A percentile compares a stretch with the other conserved stretches of the same genome.
phyloP scores from a whole-genome alignment of 2,113 vertebrate species.

The Hiodon tergisus region DNA sequence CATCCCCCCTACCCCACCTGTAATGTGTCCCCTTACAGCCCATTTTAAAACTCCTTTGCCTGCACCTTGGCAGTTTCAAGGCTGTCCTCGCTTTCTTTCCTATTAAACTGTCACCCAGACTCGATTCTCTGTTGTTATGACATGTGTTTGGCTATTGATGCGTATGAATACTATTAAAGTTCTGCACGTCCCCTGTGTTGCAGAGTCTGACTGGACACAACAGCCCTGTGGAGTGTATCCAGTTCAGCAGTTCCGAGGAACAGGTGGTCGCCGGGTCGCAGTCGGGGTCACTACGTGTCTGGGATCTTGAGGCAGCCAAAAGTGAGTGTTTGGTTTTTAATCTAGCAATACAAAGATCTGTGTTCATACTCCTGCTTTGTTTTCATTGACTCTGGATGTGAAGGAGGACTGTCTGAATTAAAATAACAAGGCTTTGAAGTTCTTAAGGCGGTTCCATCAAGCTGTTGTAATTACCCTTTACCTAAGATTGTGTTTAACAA shows the following conservation, averaged over 20 bases:
- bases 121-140: no score
- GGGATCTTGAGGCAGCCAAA: constrained; percentile 97
- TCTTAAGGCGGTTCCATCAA: background rate
- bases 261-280: constrained; percentile 89
- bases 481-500: no score
- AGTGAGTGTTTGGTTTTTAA: constrained; percentile 60
- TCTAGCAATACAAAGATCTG: background rate
- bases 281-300: constrained; percentile 87
- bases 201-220: constrained; percentile 91
- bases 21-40: background rate
- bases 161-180: no score
- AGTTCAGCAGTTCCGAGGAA: constrained; percentile 81
- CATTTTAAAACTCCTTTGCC: no score
- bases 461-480: background rate
- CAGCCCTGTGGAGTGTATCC: constrained; percentile 81
- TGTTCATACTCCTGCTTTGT: background rate
- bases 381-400: background rate
- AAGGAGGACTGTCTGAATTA: no score
- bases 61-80: no score
- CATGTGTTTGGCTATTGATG: no score
- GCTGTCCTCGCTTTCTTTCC: no score
- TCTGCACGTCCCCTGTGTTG: constrained; percentile 24
- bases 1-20: background rate
- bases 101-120: no score
- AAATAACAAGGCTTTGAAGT: no score